Conservation (phyloP, 2,888 invertebrate species). For the Pyrocoelia pectoralis region DNA sequence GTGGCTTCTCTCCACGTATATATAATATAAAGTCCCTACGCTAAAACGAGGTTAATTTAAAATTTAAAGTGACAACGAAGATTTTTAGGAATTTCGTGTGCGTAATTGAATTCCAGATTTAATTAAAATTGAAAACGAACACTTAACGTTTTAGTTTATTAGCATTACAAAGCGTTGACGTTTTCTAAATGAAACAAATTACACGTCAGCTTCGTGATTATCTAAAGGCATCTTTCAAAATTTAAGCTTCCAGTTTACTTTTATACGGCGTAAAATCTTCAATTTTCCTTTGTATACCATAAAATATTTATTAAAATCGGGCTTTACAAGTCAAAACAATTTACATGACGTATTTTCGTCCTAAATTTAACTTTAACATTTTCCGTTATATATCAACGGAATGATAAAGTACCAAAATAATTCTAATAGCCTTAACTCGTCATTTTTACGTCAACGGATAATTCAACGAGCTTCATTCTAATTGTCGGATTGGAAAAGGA, state of each 20-base stretch:
- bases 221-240: neutral
- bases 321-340: neutral
- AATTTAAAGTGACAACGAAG: constrained; percentile 8
- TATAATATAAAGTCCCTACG: too few relatives aligned
- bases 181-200: constrained; percentile 10
- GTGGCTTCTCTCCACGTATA: neutral
- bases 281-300: too few relatives aligned
- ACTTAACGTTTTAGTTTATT: constrained; percentile 7
- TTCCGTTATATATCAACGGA: too few relatives aligned
- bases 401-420: too few relatives aligned
- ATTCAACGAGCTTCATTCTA: too few relatives aligned
- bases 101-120: constrained; percentile 14
- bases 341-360: neutral
- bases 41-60: neutral
- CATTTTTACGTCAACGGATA: too few relatives aligned
- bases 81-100: constrained; percentile 9
- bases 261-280: neutral
- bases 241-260: neutral
- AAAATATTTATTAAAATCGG: neutral
- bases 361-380: neutral
- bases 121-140: constrained; percentile 7
- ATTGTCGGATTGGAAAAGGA: too few relatives aligned
- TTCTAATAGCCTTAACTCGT: too few relatives aligned
- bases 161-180: constrained; percentile 11
- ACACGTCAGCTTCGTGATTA: neutral